phyloP scores from a whole-genome alignment of 2,113 vertebrate species.

The Oceanites oceanicus region DNA sequence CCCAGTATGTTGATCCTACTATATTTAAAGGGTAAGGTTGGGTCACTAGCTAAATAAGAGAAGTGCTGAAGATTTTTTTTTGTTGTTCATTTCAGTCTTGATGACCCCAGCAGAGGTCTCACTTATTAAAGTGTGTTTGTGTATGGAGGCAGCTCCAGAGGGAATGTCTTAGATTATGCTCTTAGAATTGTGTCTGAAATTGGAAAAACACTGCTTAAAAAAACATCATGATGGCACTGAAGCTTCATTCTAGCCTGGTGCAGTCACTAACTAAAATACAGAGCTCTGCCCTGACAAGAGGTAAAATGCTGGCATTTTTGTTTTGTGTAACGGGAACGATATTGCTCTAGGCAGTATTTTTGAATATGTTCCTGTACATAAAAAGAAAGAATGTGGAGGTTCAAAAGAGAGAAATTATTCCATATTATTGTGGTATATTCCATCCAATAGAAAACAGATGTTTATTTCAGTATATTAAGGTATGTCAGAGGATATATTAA shows the following conservation, averaged over 20 bases:
- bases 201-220: constrained; percentile 61
- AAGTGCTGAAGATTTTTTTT: constrained; percentile 21
- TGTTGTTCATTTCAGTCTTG: constrained; percentile 61
- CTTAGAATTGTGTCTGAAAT: constrained; percentile 43
- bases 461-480: background rate
- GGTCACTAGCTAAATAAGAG: constrained; percentile 66
- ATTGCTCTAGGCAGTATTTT: background rate
- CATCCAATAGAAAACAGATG: background rate
- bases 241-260: background rate
- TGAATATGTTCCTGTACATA: background rate
- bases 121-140: constrained; percentile 74
- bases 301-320: background rate
- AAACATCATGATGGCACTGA: constrained; percentile 11
- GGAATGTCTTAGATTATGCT: constrained; percentile 68
- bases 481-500: background rate
- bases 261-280: background rate
- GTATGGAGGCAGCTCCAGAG: constrained; percentile 60
- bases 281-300: background rate
- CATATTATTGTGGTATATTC: background rate
- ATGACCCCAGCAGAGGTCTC: constrained; percentile 69
- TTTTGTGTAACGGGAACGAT: background rate
- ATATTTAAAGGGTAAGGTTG: constrained; percentile 67
- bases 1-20: constrained; percentile 45
- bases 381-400: background rate
- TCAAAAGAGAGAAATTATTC: background rate